Evolutionary conservation across 2,888 invertebrate species (phyloP).

Genomic region (Lycocerus yunnanus): DNA sequence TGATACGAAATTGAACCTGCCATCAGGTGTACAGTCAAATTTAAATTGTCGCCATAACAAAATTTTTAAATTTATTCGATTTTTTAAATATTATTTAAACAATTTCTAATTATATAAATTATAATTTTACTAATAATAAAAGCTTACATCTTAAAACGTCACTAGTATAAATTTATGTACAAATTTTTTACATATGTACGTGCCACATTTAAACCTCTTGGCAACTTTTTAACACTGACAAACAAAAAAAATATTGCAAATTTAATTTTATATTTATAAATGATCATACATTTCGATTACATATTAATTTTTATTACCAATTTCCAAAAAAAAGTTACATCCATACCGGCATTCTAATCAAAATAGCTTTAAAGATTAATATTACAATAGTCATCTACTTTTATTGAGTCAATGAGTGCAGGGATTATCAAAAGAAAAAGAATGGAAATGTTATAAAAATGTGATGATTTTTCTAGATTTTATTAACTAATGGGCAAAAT

Average conservation of each 20-base stretch:
- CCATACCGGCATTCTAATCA: constrained; percentile 28
- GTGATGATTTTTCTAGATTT: background rate
- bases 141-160: constrained; percentile 5
- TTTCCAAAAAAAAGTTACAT: constrained; percentile 21
- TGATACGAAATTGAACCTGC: constrained; percentile 16
- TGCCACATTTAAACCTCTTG: constrained; percentile 8
- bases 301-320: constrained; percentile 20
- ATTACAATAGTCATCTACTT: constrained; percentile 23
- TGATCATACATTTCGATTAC: constrained; percentile 27
- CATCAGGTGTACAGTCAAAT: constrained; percentile 15
- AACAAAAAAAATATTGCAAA: constrained; percentile 9
- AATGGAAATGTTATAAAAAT: constrained; percentile 1
- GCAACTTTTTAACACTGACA: constrained; percentile 1
- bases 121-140: background rate
- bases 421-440: constrained; percentile 1
- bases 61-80: background rate
- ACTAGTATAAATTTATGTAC: constrained; percentile 21
- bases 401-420: constrained; percentile 29
- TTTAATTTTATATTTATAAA: constrained; percentile 24
- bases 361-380: constrained; percentile 28
- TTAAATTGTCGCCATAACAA: background rate
- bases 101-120: background rate
- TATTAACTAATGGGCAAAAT: background rate
- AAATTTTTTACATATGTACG: constrained; percentile 21
- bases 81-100: background rate